Evolutionary conservation across 1,140 invertebrate species (phyloP).

Genomic region (Anadara kagoshimensis): DNA sequence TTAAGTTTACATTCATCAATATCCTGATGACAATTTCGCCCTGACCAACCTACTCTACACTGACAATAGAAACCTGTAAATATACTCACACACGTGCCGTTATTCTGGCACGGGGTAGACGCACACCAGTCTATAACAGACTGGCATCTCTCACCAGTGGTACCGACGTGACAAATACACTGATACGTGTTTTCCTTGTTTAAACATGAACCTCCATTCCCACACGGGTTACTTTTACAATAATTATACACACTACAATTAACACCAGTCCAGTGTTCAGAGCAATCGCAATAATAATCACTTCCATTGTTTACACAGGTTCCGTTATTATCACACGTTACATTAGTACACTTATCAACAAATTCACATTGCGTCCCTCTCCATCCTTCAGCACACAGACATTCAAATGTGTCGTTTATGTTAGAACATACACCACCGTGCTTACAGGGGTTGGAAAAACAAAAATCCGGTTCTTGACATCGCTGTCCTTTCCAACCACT

Average conservation of each 20-base stretch:
- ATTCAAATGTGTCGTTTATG: constrained; percentile 69
- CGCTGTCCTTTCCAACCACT: constrained; percentile 57
- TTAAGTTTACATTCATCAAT: constrained; percentile 39
- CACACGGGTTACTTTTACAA: constrained; percentile 80
- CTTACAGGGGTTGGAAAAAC: constrained; percentile 82
- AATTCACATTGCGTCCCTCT: constrained; percentile 94
- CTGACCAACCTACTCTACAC: constrained; percentile 13
- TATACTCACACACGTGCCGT: constrained; percentile 12
- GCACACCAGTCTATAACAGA: constrained; percentile 17
- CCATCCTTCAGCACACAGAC: constrained; percentile 92
- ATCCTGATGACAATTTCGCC: not conserved
- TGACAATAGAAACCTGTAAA: not conserved
- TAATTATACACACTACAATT: constrained; percentile 65
- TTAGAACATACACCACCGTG: constrained; percentile 96
- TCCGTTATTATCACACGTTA: constrained; percentile 2
- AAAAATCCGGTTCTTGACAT: constrained; percentile 66
- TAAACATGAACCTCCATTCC: constrained; percentile 95
- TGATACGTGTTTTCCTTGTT: constrained; percentile 77
- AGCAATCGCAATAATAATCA: constrained; percentile 2
- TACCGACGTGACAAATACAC: constrained; percentile 89
- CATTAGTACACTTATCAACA: not conserved
- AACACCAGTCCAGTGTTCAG: not conserved
- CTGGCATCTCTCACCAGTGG: constrained; percentile 97
- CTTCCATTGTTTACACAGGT: constrained; percentile 2
- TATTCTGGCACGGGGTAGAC: constrained; percentile 4